phyloP scores from a whole-genome alignment of 2,888 invertebrate genomes.

The Dasysyrphus albostriatus region DNA sequence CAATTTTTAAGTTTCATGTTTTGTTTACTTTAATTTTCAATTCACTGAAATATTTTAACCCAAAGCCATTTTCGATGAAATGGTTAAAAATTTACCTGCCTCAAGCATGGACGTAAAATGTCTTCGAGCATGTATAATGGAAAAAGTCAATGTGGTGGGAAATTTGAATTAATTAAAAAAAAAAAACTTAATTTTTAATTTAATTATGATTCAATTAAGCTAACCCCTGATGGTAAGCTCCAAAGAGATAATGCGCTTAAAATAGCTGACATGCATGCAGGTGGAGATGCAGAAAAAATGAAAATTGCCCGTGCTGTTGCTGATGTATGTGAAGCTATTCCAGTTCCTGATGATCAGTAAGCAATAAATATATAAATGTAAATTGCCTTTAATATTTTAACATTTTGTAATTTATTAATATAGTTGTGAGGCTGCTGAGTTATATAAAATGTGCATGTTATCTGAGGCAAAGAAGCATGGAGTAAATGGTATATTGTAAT shows the following conservation, averaged over 20 bases:
- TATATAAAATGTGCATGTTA: conserved; percentile 78
- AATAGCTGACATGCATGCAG: conserved; percentile 77
- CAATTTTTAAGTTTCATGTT: neutral
- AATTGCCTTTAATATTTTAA: neutral
- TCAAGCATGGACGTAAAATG: conserved; percentile 80
- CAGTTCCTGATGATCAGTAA: conserved; percentile 81
- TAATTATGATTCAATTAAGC: conserved; percentile 75
- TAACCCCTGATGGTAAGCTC: conserved; percentile 80
- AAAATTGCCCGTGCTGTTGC: conserved; percentile 76
- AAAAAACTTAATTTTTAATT: neutral
- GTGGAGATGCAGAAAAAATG: conserved; percentile 78
- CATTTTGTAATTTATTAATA: neutral
- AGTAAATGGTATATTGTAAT: conserved; percentile 50
- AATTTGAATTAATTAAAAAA: neutral
- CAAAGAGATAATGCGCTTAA: conserved; percentile 77
- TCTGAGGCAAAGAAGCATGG: conserved; percentile 78
- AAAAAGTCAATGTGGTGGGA: conserved; percentile 81
- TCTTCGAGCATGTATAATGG: conserved; percentile 81
- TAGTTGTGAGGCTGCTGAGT: conserved; percentile 81
- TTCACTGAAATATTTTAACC: neutral
- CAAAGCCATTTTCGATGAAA: conserved; percentile 80
- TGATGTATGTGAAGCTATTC: conserved; percentile 78
- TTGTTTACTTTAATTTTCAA: neutral
- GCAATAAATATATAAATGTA: conserved; percentile 50
- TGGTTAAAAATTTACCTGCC: conserved; percentile 79